These are phyloP conservation scores for Drosophila mayri DNA, from an alignment of 1,140 invertebrate genomes.

Conservation along the genomic window DNA sequence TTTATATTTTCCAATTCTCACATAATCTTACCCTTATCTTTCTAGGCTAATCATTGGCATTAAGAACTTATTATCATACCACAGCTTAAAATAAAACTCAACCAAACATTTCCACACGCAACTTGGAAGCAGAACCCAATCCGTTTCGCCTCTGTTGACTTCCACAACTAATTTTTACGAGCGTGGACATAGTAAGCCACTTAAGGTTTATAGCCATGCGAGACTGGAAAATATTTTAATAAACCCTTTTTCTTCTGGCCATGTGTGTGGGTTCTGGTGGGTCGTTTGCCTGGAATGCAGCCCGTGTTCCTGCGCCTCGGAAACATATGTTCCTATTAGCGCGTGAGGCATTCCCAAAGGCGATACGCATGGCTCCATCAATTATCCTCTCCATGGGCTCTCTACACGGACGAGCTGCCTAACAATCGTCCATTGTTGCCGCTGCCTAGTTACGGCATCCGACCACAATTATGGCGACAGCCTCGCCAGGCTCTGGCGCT, in stretches of 20 bases:
- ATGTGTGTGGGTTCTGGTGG: conserved; percentile 49
- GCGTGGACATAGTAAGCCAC: conserved; percentile 70
- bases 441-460: conserved; percentile 57
- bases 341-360: conserved; percentile 67
- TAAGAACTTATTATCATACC: conserved; percentile 54
- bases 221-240: conserved; percentile 48
- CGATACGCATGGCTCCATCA: conserved; percentile 66
- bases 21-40: conserved; percentile 38
- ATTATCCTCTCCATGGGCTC: conserved; percentile 62
- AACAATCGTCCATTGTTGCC: conserved; percentile 79
- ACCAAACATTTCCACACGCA: conserved; percentile 36
- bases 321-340: conserved; percentile 79
- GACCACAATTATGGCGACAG: conserved; percentile 62
- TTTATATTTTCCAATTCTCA: conserved; percentile 4
- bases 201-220: conserved; percentile 66
- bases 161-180: conserved; percentile 63
- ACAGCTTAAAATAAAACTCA: conserved; percentile 14
- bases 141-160: conserved; percentile 13
- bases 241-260: conserved; percentile 28
- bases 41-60: conserved; percentile 46
- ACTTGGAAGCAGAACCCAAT: conserved; percentile 45
- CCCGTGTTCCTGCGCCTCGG: neutral
- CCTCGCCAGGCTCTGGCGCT: conserved; percentile 58
- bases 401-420: conserved; percentile 24
- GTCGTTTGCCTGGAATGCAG: conserved; percentile 1